Conservation (phyloP, 2,113 vertebrate genomes). For the Fulmarus glacialis region DNA sequence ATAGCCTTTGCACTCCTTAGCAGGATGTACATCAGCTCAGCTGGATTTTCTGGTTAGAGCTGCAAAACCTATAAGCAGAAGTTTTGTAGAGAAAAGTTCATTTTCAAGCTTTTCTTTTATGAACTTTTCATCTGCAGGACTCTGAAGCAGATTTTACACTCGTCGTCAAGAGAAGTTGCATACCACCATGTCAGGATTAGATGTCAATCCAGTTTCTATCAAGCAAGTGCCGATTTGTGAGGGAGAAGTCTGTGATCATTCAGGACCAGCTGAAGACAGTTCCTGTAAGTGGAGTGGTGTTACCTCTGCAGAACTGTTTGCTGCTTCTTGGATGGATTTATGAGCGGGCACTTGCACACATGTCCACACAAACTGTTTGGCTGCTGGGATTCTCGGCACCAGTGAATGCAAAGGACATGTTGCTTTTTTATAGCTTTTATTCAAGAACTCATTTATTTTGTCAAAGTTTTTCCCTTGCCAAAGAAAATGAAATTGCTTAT, state of each 20-base stretch:
- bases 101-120: background rate
- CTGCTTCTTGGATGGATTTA: background rate
- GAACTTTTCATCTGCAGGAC: background rate
- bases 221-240: background rate
- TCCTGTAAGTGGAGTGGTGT: background rate
- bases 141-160: background rate
- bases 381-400: background rate
- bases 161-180: rapidly evolving
- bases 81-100: background rate
- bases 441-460: background rate
- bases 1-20: background rate
- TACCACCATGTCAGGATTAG: background rate
- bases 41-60: background rate
- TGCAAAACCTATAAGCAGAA: background rate
- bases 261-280: background rate
- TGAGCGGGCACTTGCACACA: background rate
- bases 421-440: background rate
- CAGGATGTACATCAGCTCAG: background rate
- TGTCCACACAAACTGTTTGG: background rate
- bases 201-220: background rate
- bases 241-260: background rate
- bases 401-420: background rate
- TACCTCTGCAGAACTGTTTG: background rate
- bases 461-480: background rate
- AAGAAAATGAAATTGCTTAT: background rate